Conservation (phyloP, 2,888 invertebrate species). For the Heterodera filipjevi region DNA sequence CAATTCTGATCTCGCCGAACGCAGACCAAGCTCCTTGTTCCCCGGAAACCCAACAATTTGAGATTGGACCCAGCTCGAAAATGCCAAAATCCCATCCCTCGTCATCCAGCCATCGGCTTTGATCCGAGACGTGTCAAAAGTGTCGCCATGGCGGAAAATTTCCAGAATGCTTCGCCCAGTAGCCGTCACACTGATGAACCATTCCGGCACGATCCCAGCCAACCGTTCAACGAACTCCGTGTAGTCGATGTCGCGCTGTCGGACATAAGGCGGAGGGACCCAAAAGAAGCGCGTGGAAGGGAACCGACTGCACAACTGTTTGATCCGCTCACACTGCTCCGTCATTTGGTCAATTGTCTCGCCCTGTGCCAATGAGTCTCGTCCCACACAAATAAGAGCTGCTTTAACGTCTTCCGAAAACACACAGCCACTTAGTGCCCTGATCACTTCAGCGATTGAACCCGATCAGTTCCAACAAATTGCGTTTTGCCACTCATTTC, state of each 20-base stretch:
- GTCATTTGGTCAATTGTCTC: slow-evolving; percentile 8
- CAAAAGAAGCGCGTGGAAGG: neutral
- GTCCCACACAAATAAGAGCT: neutral
- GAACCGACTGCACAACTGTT: neutral
- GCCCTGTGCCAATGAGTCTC: neutral
- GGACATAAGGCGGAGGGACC: no score
- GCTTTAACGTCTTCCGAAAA: neutral
- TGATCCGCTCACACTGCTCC: slow-evolving; percentile 15
- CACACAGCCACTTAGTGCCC: no score
- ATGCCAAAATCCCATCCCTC: neutral
- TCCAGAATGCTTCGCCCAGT: neutral
- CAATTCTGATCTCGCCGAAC: neutral
- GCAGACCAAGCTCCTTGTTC: neutral
- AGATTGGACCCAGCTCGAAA: slow-evolving; percentile 6
- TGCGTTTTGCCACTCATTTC: neutral
- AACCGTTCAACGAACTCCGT: neutral
- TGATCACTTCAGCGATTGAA: neutral
- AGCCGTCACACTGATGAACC: neutral
- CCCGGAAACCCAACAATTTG: no score
- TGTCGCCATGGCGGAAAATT: no score
- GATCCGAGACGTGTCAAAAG: neutral
- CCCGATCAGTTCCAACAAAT: neutral
- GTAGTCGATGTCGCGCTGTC: neutral
- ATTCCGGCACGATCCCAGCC: neutral
- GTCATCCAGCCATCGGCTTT: slow-evolving; percentile 12